Base-by-base conservation (phyloP, 2,888 invertebrate species). In the Dynastes grantii region DNA sequence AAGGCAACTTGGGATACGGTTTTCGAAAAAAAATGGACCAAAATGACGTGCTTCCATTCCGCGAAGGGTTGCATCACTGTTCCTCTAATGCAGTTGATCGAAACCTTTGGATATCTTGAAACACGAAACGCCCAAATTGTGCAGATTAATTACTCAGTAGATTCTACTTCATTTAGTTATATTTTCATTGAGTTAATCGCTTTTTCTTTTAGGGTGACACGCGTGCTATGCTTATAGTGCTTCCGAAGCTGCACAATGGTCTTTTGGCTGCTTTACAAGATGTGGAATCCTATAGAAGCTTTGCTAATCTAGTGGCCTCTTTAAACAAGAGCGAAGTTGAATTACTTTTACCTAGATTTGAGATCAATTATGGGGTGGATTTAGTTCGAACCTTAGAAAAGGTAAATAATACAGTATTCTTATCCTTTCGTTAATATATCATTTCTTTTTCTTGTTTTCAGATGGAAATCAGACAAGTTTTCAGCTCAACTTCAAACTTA, bases 91-190 rank as follows among this genome's bases (percentile, higher is more conserved):
- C 92, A 92, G 85, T 90, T 91, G 51, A 89, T 89, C 22, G 92
- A 93, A 11, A 88, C 86, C 22, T 94, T 93, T 85, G 91, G 91
- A 85, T 92, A 93, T 78, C 92, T 91, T 1, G 89, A 91, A 37
- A 84, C 95, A 55, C 87, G 95, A 8, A 92, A 95, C 82, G 92
- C 94, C 40, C 91, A 93, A 83, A 92, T 93, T 64, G 88, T 95
- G 37, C 92, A 93, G 83, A 86, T 96, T 77, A 95, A 95, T n/a
- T 96, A 95, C 84, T 91, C 93, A 87, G 95, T 95, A 88, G 90
- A 90, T 86, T 75, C 22, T 16, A 8, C n/a, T 1, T 55, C 2
- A 11, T 55, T 55, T n/a, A 13, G 3, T 68, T 1, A 6, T 63
- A 32, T 16, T 40, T 70, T 29, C 4, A 51, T 68, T 73, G n/a